Conservation (phyloP, 2,888 invertebrate genomes). For the Sminthurides aquaticus region DNA sequence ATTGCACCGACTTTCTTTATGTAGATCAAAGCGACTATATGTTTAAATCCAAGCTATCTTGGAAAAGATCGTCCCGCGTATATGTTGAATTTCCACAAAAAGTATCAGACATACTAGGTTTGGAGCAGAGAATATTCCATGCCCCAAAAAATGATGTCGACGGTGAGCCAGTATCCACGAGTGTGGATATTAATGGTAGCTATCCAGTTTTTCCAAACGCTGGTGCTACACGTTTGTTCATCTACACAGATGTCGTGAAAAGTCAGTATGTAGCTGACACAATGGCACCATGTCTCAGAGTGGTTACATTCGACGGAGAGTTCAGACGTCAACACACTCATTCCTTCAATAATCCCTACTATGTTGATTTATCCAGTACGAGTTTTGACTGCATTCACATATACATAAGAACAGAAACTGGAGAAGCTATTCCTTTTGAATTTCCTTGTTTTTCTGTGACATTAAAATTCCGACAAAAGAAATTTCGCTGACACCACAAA, state of each 20-base stretch:
- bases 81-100: background rate
- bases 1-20: too few relatives aligned
- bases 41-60: too few relatives aligned
- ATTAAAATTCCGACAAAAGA: slow-evolving; percentile 11
- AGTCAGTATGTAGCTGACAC: slow-evolving; percentile 13
- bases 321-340: background rate
- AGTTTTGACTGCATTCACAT: slow-evolving; percentile 14
- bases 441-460: slow-evolving; percentile 11
- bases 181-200: background rate
- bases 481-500: background rate
- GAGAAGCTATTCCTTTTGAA: slow-evolving; percentile 12
- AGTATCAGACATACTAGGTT: background rate
- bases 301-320: background rate
- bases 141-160: too few relatives aligned
- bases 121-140: background rate
- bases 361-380: background rate
- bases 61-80: too few relatives aligned
- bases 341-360: slow-evolving; percentile 9
- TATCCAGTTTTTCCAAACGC: slow-evolving; percentile 7
- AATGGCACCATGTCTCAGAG: slow-evolving; percentile 8
- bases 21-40: too few relatives aligned
- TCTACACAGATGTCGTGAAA: slow-evolving; percentile 14
- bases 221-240: slow-evolving; percentile 15
- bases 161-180: background rate
- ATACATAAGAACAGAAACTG: slow-evolving; percentile 16